These are phyloP conservation scores for Eunapius fragilis DNA, from an alignment of 37 sponge, comb jelly and placozoan species.

Conservation along the genomic window DNA sequence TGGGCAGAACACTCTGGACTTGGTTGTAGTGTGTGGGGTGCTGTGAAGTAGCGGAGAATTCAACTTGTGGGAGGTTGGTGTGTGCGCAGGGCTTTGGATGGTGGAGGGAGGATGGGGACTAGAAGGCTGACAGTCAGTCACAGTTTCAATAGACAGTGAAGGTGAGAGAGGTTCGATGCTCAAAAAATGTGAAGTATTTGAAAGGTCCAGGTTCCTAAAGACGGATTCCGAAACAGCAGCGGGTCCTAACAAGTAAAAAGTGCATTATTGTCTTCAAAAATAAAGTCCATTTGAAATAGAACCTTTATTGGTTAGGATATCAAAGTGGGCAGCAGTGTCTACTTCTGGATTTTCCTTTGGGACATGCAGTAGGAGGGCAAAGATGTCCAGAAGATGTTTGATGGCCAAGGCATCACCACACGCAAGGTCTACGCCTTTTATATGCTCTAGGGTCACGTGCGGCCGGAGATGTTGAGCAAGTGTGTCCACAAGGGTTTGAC, in stretches of 20 bases:
- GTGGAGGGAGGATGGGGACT: not conserved
- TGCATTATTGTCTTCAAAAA: not conserved
- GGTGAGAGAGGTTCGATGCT: not conserved
- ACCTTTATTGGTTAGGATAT: not conserved
- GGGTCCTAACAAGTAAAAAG: not conserved
- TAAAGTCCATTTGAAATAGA: not conserved
- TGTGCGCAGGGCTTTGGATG: not conserved
- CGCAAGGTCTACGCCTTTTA: not conserved
- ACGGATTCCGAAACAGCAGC: not conserved
- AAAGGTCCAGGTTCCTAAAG: not conserved
- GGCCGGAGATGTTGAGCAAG: not conserved
- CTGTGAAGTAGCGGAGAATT: slow-evolving; percentile 35
- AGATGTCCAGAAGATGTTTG: not conserved
- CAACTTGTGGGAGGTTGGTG: not conserved
- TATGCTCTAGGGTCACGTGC: not conserved
- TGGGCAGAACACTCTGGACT: slow-evolving; percentile 18
- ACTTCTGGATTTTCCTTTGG: not conserved
- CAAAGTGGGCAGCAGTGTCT: too few species aligned
- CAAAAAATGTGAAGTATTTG: not conserved
- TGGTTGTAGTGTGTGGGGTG: slow-evolving; percentile 16
- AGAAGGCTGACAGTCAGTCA: not conserved
- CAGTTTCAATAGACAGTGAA: not conserved
- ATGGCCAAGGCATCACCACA: not conserved
- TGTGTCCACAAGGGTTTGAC: not conserved
- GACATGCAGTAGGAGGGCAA: not conserved